Evolutionary conservation across 2,797 vertebrate genomes (phyloP).

Genomic region (Ctenosaura bakeri): DNA sequence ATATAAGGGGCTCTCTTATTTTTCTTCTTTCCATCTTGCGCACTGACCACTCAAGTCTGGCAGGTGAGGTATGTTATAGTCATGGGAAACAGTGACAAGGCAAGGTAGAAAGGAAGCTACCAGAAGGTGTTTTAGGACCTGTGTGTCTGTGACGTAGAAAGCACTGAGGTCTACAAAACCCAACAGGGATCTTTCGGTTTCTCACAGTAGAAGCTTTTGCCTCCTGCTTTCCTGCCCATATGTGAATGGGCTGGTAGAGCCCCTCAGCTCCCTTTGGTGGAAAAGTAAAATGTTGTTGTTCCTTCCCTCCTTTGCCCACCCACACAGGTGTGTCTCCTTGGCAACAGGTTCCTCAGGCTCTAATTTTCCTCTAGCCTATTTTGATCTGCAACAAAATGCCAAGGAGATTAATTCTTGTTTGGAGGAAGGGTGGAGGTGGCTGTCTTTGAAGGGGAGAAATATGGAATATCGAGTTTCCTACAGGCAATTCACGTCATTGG

Average conservation of each 20-base stretch:
- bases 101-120: background rate
- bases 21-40: background rate
- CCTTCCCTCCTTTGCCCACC: slow-evolving; percentile 31
- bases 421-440: slow-evolving; percentile 47
- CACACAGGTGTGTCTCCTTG: slow-evolving; percentile 69
- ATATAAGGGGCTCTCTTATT: slow-evolving; percentile 7
- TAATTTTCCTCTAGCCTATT: slow-evolving; percentile 53
- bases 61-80: accelerated
- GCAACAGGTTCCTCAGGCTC: slow-evolving; percentile 63
- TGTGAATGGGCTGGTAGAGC: background rate
- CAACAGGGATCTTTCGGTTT: background rate
- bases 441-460: slow-evolving; percentile 20
- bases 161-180: too few relatives aligned
- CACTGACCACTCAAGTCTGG: background rate
- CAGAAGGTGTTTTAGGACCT: background rate
- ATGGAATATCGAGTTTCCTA: slow-evolving; percentile 41
- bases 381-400: slow-evolving; percentile 16
- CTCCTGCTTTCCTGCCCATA: background rate
- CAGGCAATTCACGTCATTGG: slow-evolving; percentile 54
- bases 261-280: slow-evolving; percentile 38
- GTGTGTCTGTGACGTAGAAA: background rate
- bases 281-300: slow-evolving; percentile 49
- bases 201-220: background rate
- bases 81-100: background rate
- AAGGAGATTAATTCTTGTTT: slow-evolving; percentile 52